A percentile compares a stretch with the other conserved stretches of the same genome.
Conservation (phyloP, 1,140 invertebrate species). For the Drosophila nigrodunni region DNA sequence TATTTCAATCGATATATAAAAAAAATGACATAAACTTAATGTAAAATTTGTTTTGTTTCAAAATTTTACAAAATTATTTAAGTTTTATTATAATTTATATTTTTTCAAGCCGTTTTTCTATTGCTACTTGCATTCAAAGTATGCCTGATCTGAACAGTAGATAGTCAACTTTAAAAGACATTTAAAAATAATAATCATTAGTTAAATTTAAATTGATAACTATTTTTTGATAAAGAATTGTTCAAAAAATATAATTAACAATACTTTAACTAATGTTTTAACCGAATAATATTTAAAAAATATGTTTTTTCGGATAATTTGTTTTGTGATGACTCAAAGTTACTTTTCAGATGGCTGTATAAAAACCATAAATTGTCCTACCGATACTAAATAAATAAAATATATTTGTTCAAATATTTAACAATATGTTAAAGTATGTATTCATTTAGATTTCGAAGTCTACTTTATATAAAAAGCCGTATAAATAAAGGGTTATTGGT, state of each 20-base stretch:
- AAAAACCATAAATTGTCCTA: background rate
- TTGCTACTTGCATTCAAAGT: background rate
- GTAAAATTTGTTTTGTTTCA: background rate
- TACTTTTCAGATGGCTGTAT: background rate
- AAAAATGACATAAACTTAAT: background rate
- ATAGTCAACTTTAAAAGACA: background rate
- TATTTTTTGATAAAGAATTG: background rate
- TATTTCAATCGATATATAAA: background rate
- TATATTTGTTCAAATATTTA: constrained; percentile 1
- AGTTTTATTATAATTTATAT: background rate
- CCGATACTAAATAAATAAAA: background rate
- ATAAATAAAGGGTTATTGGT: background rate
- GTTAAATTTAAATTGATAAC: background rate
- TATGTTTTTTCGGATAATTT: background rate
- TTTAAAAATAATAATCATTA: background rate
- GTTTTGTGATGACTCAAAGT: background rate
- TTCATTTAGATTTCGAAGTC: background rate
- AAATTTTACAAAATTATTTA: background rate
- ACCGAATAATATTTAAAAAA: background rate
- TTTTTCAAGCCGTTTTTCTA: background rate
- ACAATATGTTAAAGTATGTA: background rate
- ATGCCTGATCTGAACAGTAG: background rate
- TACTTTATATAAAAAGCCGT: background rate
- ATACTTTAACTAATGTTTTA: background rate
- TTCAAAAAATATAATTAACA: background rate